Percentiles rank a stretch among this genome's conserved stretches.
Evolutionary conservation across 2,888 invertebrate species (phyloP).

Genomic region (Torymus tubicola): DNA sequence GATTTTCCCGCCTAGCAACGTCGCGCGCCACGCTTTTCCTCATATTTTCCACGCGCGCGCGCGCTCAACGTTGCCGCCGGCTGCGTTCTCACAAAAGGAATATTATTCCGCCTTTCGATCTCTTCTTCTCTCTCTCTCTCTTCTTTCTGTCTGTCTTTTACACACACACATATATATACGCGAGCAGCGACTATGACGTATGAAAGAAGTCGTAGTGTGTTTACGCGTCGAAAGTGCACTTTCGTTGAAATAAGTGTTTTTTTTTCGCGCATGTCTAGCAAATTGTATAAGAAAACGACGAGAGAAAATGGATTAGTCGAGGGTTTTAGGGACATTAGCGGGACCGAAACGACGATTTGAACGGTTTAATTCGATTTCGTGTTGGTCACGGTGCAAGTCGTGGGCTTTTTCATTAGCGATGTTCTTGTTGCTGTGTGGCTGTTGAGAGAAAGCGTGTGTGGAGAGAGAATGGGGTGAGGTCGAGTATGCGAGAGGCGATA

Average conservation of each 20-base stretch:
- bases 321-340: background rate
- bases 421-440: no score
- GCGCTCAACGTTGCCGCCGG: background rate
- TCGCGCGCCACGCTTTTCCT: background rate
- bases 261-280: no score
- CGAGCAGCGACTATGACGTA: no score
- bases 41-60: constrained; percentile 14
- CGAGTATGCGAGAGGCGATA: no score
- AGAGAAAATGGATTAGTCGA: background rate
- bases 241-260: no score
- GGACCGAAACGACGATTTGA: background rate
- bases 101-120: background rate
- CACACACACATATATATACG: no score
- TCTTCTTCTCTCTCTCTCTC: background rate
- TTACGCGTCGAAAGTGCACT: background rate
- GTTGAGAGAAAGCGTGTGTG: no score
- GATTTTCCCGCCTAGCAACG: no score
- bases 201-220: background rate
- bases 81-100: background rate
- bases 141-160: background rate
- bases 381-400: no score
- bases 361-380: background rate
- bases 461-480: no score
- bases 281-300: no score
- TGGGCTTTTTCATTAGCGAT: no score